phyloP scores from a whole-genome alignment of 2,113 vertebrate genomes.

The Meles meles region DNA sequence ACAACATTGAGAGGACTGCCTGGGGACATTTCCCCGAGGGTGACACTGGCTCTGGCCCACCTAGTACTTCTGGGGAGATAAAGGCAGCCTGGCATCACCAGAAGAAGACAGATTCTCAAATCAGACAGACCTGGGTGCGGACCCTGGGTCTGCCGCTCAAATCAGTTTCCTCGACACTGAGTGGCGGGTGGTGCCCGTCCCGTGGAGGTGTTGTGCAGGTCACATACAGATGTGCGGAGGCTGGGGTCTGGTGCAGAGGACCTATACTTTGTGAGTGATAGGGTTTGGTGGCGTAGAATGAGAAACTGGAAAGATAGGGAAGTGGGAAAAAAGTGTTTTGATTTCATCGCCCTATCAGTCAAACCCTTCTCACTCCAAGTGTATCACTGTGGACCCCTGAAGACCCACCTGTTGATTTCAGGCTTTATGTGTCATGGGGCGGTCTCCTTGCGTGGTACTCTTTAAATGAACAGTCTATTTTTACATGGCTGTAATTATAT shows the following conservation, averaged over 20 bases:
- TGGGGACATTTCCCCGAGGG: neutral
- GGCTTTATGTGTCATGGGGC: neutral
- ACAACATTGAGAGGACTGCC: neutral
- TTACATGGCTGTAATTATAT: neutral
- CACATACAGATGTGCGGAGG: no score
- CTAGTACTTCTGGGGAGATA: neutral
- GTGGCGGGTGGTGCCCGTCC: neutral
- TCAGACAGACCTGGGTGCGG: neutral
- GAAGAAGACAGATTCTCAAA: neutral
- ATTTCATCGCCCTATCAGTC: neutral
- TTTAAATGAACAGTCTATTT: neutral
- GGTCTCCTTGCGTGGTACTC: neutral
- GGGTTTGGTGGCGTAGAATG: neutral
- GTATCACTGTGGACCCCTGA: neutral
- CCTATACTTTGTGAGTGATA: neutral
- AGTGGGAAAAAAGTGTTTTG: neutral
- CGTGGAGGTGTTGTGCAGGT: neutral
- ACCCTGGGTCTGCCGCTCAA: neutral
- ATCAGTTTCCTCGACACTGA: neutral
- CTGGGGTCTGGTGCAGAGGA: neutral
- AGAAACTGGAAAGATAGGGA: neutral
- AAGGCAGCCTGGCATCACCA: neutral
- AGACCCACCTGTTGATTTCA: neutral
- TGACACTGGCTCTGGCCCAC: neutral
- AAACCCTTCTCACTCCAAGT: neutral